A percentile compares a stretch with the other conserved stretches of the same genome.
phyloP scores from a whole-genome alignment of 2,797 vertebrate genomes.

The Hipposideros larvatus region DNA sequence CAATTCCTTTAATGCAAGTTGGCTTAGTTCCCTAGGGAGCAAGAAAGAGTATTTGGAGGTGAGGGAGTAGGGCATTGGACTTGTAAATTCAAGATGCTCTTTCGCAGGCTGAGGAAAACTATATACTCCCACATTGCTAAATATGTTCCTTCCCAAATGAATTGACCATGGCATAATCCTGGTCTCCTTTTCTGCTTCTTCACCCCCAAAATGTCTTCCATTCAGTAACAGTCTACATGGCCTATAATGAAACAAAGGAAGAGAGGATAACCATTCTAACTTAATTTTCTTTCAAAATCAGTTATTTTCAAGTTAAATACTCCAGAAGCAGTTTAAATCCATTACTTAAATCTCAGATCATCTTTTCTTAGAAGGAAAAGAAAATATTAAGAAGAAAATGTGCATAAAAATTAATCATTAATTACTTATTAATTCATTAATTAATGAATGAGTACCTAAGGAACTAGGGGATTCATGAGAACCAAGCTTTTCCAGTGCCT shows the following conservation, averaged over 20 bases:
- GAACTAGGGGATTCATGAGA: background rate
- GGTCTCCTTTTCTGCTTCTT: background rate
- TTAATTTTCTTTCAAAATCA: constrained; percentile 20
- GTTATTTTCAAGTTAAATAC: constrained; percentile 21
- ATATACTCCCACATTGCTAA: background rate
- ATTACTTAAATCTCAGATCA: background rate
- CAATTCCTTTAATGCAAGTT: background rate
- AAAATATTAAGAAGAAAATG: constrained; percentile 19
- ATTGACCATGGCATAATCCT: background rate
- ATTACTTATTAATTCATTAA: background rate
- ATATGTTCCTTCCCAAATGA: background rate
- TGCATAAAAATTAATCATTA: background rate
- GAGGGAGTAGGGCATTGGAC: background rate
- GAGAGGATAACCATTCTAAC: background rate
- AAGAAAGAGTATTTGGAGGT: background rate
- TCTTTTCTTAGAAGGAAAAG: background rate
- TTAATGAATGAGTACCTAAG: background rate
- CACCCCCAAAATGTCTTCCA: background rate
- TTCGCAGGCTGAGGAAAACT: background rate
- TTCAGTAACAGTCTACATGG: too few relatives aligned
- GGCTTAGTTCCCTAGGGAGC: background rate
- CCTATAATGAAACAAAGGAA: background rate
- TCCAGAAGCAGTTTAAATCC: background rate
- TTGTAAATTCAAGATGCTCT: background rate
- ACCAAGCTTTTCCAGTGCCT: background rate